Evolutionary conservation across 2,888 invertebrate genomes (phyloP), one percentile per base, ranked within the genome.

Genomic region (Seira ritae): DNA sequence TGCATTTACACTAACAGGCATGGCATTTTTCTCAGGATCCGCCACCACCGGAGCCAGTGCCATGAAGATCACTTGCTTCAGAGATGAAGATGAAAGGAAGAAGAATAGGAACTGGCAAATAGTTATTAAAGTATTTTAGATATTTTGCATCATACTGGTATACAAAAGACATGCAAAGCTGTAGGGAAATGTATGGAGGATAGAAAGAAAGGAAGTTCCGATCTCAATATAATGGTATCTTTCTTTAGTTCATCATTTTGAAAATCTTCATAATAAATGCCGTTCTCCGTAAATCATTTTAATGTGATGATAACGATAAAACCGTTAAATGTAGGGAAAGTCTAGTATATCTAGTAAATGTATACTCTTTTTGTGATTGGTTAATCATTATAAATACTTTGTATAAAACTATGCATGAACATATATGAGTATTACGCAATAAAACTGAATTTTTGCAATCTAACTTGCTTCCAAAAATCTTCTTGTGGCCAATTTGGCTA

Each of bases 41-140:
- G 3, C 50, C 50, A n/a, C 50, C 50, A n/a, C 50, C 12, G 50
- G 50, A 50, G 50, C 50, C 50, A 50, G 50, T 50, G 50, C 12
- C 6, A 15, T 31, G 50, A 3, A 50, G 50, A 50, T 50, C 6
- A 31, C 31, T 31, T 31, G 31, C 31, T 4, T 8, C 50, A 50
- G 6, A n/a, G 17, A 12, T 50, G 50, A 50, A 50, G 50, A 50
- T n/a, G 50, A n/a, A 50, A 15, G 12, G 12, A 15, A 50, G 12
- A 50, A n/a, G 50, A 50, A 50, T n/a, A 50, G 50, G 50, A 50
- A 50, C 50, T 50, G 50, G 50, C 50, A 50, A 50, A 50, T 50
- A 50, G 50, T 50, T 50, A 50, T 50, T 12, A 50, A 50, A 50
- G 17, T n/a, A 50, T 12, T 12, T 50, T 50, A 50, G 17, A 31